Conservation (phyloP, 2,797 vertebrate species). For the Malacoraja senta region DNA sequence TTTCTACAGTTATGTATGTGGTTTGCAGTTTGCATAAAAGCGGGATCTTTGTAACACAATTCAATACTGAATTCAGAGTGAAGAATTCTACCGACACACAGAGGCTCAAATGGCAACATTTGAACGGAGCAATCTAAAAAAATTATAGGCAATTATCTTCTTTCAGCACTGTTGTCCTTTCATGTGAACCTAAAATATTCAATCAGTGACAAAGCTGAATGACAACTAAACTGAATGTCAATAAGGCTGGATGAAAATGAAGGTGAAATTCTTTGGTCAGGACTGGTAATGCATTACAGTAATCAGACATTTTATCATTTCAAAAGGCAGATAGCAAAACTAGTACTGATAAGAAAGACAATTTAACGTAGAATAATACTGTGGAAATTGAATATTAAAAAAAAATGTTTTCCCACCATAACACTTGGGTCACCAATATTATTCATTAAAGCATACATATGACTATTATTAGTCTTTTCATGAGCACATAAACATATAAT, state of each 20-base stretch:
- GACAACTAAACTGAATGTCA: neutral
- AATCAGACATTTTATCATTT: constrained; percentile 16
- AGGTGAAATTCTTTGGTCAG: neutral
- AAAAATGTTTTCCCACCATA: constrained; percentile 14
- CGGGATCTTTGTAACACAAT: neutral
- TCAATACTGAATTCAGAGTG: neutral
- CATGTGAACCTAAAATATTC: constrained; percentile 14
- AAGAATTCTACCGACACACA: neutral
- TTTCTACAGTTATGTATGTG: neutral
- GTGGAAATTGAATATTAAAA: constrained; percentile 1
- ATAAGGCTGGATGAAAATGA: neutral
- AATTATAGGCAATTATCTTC: constrained; percentile 22
- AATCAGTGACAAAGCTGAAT: neutral
- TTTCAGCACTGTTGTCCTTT: constrained; percentile 28
- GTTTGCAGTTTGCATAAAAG: neutral
- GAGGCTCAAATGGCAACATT: neutral
- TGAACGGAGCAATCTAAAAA: neutral
- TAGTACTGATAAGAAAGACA: neutral
- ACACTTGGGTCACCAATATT: neutral
- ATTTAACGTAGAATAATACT: neutral
- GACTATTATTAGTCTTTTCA: constrained; percentile 11
- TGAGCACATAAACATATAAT: neutral
- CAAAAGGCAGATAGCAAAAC: neutral
- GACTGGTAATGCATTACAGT: neutral
- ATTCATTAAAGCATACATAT: constrained; percentile 14